phyloP scores from a whole-genome alignment of 2,888 invertebrate species.

The Mythimna albipuncta region DNA sequence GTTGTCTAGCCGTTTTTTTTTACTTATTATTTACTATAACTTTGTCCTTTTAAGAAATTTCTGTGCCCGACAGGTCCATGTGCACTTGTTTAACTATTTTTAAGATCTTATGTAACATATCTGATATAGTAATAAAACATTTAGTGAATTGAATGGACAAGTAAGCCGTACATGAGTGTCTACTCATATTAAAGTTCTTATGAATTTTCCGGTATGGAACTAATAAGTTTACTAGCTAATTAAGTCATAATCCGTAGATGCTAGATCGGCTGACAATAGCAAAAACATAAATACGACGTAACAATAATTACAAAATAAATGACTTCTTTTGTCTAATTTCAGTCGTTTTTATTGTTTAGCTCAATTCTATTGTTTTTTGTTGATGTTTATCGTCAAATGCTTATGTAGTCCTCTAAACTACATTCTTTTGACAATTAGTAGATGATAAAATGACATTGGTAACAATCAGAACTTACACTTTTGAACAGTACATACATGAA shows the following conservation, averaged over 20 bases:
- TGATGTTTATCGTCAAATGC: constrained; percentile 28
- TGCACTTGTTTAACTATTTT: too few species aligned
- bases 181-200: too few species aligned
- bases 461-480: neutral
- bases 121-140: too few species aligned
- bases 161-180: too few species aligned
- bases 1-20: too few species aligned
- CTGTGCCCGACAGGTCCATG: too few species aligned
- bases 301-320: constrained; percentile 38
- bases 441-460: neutral
- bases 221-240: neutral
- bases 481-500: neutral
- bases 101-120: too few species aligned
- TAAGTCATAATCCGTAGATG: neutral
- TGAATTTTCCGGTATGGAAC: too few species aligned
- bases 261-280: constrained; percentile 6
- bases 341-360: constrained; percentile 28
- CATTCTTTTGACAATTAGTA: neutral
- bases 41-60: too few species aligned
- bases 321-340: neutral
- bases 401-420: neutral
- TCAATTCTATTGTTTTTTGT: constrained; percentile 40
- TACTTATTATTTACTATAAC: too few species aligned
- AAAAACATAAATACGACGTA: constrained; percentile 7
- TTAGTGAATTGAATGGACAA: too few species aligned